A percentile compares a stretch with the other conserved stretches of the same genome.
phyloP scores from a whole-genome alignment of 2,888 invertebrate species.

The Zaprionus obscuricornis region DNA sequence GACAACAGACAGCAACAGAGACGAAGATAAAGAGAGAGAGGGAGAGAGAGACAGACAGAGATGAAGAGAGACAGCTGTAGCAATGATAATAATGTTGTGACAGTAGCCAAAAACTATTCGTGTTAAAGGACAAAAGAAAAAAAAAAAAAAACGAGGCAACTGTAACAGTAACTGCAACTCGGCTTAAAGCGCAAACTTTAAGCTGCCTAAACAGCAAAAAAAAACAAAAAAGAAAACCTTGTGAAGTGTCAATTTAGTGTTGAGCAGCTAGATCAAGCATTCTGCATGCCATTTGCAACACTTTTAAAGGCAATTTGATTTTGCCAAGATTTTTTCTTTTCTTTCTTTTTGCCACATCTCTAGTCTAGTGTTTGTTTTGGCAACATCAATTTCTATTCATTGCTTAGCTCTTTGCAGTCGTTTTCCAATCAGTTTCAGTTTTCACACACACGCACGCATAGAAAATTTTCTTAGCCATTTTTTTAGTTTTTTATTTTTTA shows the following conservation, averaged over 20 bases:
- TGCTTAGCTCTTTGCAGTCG: slow-evolving; percentile 22
- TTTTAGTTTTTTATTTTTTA: slow-evolving; percentile 30
- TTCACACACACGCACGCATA: too few relatives aligned
- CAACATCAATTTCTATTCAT: slow-evolving; percentile 50
- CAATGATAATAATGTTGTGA: slow-evolving; percentile 62
- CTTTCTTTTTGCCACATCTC: slow-evolving; percentile 1
- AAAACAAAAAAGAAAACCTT: too few relatives aligned
- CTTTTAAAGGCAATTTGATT: neutral
- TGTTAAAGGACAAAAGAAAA: too few relatives aligned
- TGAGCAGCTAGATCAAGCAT: too few relatives aligned
- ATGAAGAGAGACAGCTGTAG: too few relatives aligned
- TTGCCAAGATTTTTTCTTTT: slow-evolving; percentile 9
- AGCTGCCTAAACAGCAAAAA: too few relatives aligned
- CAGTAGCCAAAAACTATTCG: too few relatives aligned
- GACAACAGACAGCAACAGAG: slow-evolving; percentile 27
- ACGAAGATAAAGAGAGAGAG: too few relatives aligned
- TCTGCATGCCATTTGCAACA: neutral
- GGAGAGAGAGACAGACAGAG: slow-evolving; percentile 44
- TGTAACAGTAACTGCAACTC: too few relatives aligned
- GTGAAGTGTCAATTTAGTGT: too few relatives aligned
- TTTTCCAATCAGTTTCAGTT: slow-evolving; percentile 70
- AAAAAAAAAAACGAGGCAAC: too few relatives aligned
- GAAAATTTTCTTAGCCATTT: slow-evolving; percentile 59
- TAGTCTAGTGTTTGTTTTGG: slow-evolving; percentile 50
- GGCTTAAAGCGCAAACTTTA: too few relatives aligned